Evolutionary conservation across 1,140 invertebrate genomes (phyloP).

Genomic region (Orius laevigatus): DNA sequence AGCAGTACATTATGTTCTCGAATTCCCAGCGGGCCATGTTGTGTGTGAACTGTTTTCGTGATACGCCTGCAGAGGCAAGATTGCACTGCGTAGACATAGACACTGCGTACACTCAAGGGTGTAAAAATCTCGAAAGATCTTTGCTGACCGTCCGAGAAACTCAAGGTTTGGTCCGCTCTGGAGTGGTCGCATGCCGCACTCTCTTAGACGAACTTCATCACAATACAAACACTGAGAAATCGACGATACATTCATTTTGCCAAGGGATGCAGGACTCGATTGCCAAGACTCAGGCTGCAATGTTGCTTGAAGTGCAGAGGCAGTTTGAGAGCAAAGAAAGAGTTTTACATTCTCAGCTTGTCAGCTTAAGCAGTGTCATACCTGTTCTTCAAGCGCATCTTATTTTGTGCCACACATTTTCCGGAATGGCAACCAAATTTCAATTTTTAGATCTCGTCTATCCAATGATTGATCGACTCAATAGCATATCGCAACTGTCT

Average conservation of each 20-base stretch:
- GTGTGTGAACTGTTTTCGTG: slow-evolving; percentile 52
- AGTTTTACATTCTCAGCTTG: slow-evolving; percentile 40
- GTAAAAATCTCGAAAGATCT: slow-evolving; percentile 45
- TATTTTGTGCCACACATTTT: slow-evolving; percentile 47
- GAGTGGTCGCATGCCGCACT: slow-evolving; percentile 43
- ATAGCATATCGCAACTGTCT: slow-evolving; percentile 44
- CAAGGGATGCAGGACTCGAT: slow-evolving; percentile 48
- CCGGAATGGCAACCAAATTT: slow-evolving; percentile 47
- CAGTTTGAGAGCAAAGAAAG: slow-evolving; percentile 51
- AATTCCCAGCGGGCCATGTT: slow-evolving; percentile 47
- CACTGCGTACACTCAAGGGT: slow-evolving; percentile 47
- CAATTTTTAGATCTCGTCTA: slow-evolving; percentile 53
- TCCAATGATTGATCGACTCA: slow-evolving; percentile 44
- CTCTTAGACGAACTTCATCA: slow-evolving; percentile 45
- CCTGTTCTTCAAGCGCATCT: slow-evolving; percentile 48
- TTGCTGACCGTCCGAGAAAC: slow-evolving; percentile 37
- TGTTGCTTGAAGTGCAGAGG: slow-evolving; percentile 43
- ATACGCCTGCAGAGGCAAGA: slow-evolving; percentile 42
- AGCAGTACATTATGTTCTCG: slow-evolving; percentile 56
- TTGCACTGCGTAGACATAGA: slow-evolving; percentile 54
- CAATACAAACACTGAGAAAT: slow-evolving; percentile 47
- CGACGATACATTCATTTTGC: slow-evolving; percentile 44
- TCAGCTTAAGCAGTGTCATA: slow-evolving; percentile 38
- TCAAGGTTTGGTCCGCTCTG: slow-evolving; percentile 43
- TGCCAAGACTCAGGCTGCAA: slow-evolving; percentile 42